These are phyloP conservation scores for Pteromalus puparum DNA, from an alignment of 1,140 invertebrate species.

Conservation along the genomic window DNA sequence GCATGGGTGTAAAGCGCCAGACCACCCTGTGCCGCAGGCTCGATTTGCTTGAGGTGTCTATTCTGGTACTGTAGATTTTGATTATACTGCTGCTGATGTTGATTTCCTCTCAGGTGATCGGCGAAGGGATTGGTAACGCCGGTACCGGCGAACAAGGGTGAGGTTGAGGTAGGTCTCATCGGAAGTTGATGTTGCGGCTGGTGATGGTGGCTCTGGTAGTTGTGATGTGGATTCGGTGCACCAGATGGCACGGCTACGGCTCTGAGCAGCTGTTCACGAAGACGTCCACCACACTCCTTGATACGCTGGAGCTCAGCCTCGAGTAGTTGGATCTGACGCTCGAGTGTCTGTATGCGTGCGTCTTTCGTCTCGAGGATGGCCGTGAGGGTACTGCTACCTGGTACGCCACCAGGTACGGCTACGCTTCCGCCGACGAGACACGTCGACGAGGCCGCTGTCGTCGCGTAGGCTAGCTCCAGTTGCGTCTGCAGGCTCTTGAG, in stretches of 20 bases:
- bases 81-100: slow-evolving; percentile 57
- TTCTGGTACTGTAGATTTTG: slow-evolving; percentile 58
- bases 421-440: slow-evolving; percentile 70
- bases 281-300: slow-evolving; percentile 74
- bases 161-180: slow-evolving; percentile 53
- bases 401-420: slow-evolving; percentile 78
- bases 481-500: slow-evolving; percentile 86
- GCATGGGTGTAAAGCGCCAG: slow-evolving; percentile 70
- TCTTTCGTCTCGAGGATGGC: slow-evolving; percentile 90
- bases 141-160: slow-evolving; percentile 68
- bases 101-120: slow-evolving; percentile 59
- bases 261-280: slow-evolving; percentile 69
- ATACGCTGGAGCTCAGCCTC: slow-evolving; percentile 82
- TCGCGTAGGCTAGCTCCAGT: slow-evolving; percentile 83
- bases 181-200: background rate
- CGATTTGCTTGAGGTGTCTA: slow-evolving; percentile 69
- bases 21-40: slow-evolving; percentile 73
- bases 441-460: slow-evolving; percentile 74
- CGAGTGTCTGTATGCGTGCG: slow-evolving; percentile 88
- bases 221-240: slow-evolving; percentile 12
- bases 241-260: slow-evolving; percentile 66
- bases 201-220: background rate
- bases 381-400: slow-evolving; percentile 82
- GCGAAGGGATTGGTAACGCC: slow-evolving; percentile 71
- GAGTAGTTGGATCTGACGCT: slow-evolving; percentile 86